These are phyloP conservation scores for Neopipo cinnamomea DNA, from an alignment of 2,113 vertebrate species.

Conservation along the genomic window DNA sequence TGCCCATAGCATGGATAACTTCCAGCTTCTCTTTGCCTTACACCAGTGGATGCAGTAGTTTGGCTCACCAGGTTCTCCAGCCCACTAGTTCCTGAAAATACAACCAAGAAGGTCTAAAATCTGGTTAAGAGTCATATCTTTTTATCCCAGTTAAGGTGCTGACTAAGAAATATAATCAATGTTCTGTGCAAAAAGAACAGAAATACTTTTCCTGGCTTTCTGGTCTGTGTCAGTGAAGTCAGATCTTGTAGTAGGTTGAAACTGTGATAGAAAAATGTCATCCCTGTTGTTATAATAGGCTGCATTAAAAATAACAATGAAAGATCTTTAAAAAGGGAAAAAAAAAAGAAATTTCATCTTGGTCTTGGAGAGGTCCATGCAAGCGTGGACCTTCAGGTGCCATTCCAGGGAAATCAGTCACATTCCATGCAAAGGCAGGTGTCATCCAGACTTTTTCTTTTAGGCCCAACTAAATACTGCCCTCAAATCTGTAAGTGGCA, in stretches of 20 bases:
- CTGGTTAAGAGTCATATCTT: not conserved
- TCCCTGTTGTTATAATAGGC: not conserved
- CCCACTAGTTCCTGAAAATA: not conserved
- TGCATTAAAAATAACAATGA: not conserved
- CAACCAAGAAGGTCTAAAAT: not conserved
- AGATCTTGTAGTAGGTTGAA: not conserved
- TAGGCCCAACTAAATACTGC: not conserved
- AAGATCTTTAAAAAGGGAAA: not conserved
- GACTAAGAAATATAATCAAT: not conserved
- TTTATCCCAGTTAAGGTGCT: not conserved
- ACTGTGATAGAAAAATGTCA: not conserved
- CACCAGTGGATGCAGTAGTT: not conserved
- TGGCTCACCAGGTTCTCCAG: not conserved
- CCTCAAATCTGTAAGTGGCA: not conserved
- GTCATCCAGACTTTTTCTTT: not conserved
- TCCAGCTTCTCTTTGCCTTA: not conserved
- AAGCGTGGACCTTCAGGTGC: not conserved
- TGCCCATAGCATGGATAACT: not conserved
- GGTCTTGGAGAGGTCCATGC: not conserved
- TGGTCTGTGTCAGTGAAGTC: not conserved
- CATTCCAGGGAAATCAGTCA: not conserved
- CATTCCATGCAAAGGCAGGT: not conserved
- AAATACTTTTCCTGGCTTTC: not conserved
- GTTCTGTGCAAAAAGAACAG: not conserved
- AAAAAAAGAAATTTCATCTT: not conserved